Evolutionary conservation across 2,888 invertebrate species (phyloP), one percentile per base, ranked within the genome.

Genomic region (Cyaniris semiargus): DNA sequence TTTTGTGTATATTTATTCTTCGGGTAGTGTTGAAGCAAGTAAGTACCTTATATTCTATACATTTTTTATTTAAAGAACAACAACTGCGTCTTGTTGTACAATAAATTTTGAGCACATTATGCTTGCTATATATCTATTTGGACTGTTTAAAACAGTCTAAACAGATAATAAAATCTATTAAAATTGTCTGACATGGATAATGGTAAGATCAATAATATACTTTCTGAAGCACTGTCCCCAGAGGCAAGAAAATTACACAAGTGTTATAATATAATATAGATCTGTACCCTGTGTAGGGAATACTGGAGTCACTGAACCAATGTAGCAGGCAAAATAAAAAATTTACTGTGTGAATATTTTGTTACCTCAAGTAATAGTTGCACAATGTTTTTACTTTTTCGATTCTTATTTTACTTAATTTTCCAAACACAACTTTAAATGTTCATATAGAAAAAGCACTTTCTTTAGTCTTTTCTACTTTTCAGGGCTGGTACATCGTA

Each of bases 401-500:
- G 4, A 15, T 15, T 48, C 15, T 48, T 48, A 48, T 48, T 53
- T 53, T 18, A 18, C 53, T 10, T 23, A 60, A 10, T 23, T 60
- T 23, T 23, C 60, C 10, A 60, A 60, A 60, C 21, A 13, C 21
- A 60, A 23, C 4, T 23, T 60, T 21, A 21, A 7, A 8, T 21
- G 58, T 72, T 58, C 76, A 23, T 79, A 53, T 60, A 53, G 1
- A 23, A 44, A 21, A 72, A 44, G 44, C 21, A 72, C 23, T 21
- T 44, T 72, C 3, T 23, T 44, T 13, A 72, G 1, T 27, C 44
- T 27, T 74, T 58, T 13, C 27, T 66, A 60, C 78, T 76, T 79
- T 80, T 74, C 94, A 99, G 98, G 99, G 99, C 83, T 99, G 99
- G 99, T 99, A 99, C 91, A 99, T 99, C 85, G 97, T 99, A 79